These are phyloP conservation scores for Arenaria interpres DNA, from an alignment of 2,113 vertebrate species.

Conservation along the genomic window DNA sequence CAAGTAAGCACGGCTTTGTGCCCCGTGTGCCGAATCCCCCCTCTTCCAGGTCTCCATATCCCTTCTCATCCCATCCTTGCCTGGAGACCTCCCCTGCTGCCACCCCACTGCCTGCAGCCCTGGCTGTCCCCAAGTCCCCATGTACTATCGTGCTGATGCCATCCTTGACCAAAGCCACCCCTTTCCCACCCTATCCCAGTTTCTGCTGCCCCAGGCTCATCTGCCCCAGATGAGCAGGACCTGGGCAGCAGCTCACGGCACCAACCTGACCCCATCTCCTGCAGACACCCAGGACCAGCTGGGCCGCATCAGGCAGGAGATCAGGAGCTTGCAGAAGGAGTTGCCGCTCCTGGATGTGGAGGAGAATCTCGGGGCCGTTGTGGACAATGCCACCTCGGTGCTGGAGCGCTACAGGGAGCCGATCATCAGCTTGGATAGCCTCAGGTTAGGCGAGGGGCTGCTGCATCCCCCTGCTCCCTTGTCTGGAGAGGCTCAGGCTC, in stretches of 20 bases:
- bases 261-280: background rate
- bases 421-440: background rate
- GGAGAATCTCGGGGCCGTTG: background rate
- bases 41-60: background rate
- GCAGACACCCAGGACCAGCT: constrained; percentile 71
- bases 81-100: background rate
- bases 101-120: background rate
- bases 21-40: rapidly evolving
- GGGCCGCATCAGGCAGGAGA: constrained; percentile 42
- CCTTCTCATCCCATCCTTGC: background rate
- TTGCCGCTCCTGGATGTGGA: constrained; percentile 17
- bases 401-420: background rate
- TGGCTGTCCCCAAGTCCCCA: background rate
- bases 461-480: rapidly evolving
- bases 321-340: constrained; percentile 15
- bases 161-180: background rate
- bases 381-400: background rate
- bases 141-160: background rate
- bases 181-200: background rate
- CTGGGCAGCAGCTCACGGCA: background rate
- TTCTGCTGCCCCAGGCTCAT: rapidly evolving
- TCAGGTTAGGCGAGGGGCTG: constrained; percentile 68
- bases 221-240: background rate
- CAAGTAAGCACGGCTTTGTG: constrained; percentile 70
- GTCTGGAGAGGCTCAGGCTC: background rate